Base-by-base conservation (phyloP, 2,888 invertebrate genomes). In the Xanthia togata region DNA sequence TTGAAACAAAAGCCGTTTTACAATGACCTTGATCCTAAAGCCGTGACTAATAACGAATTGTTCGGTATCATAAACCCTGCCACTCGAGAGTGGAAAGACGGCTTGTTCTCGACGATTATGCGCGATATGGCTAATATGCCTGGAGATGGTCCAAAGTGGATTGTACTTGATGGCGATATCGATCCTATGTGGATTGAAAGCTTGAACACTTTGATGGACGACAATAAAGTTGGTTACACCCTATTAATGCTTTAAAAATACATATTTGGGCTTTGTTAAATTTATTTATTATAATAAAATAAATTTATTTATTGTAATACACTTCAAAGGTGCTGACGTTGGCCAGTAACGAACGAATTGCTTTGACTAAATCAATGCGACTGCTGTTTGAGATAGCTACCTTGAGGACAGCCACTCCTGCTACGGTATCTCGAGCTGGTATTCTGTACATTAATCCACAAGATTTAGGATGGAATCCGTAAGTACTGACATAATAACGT, bases 181-280 rank as follows among this genome's bases (percentile, higher is more conserved):
- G 99, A 99, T 96, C 99, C 99, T 1, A 99, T 99, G 99, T 99
- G 99, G 99, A 99, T 99, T 90, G 99, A 99, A 95, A 99, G 99
- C 53, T 97, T 99, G 47, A 99, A 99, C 92, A 99, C 99, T 5
- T 98, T 99, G 31, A 99, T 99, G 99, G 99, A 99, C 93, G 99
- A 99, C 92, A 99, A 99, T 93, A 99, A 99, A 97, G 98, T 98
- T 82, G 75, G 87, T 84, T n/a, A 26, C 23, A 76, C 12, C 20
- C 4, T 41, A 53, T 17, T n/a, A 26, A 47, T 57, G 8, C 17
- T 41, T 70, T 23, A 53, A 6, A n/a, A 31, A 50, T 44, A 26
- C 6, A 14, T n/a, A 64, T 14, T 59, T 44, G 47, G 26, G 53
- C 31, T 26, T 73, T 63, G 12, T 44, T 75, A 72, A 23, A 47